phyloP scores from a whole-genome alignment of 2,888 invertebrate genomes.

The Tetanocera ferruginea region DNA sequence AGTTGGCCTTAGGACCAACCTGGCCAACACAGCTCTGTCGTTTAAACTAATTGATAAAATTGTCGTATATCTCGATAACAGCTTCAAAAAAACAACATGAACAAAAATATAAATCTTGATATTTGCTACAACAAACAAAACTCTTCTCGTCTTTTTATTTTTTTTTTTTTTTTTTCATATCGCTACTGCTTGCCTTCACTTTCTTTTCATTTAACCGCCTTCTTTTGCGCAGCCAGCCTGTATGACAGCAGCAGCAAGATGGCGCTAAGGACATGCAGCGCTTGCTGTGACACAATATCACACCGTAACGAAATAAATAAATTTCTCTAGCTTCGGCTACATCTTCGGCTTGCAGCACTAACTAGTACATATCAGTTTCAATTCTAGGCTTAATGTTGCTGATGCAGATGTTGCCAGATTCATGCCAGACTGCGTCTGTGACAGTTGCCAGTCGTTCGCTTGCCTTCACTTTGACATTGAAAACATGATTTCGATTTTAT shows the following conservation, averaged over 20 bases:
- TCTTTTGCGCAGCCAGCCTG: background rate
- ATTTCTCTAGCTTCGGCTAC: background rate
- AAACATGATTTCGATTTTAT: background rate
- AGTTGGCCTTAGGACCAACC: background rate
- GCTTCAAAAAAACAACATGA: background rate
- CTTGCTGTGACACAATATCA: constrained; percentile 4
- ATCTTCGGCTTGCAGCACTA: too few relatives aligned
- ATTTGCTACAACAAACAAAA: background rate
- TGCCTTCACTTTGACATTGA: constrained; percentile 7
- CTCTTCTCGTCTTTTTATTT: background rate
- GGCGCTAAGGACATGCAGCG: constrained; percentile 26
- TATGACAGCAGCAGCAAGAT: background rate
- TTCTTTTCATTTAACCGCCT: constrained; percentile 3
- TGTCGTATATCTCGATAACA: constrained; percentile 53
- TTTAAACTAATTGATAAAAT: constrained; percentile 63
- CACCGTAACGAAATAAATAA: constrained; percentile 14
- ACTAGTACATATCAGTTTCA: too few relatives aligned
- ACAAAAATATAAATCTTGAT: background rate
- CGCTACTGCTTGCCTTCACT: background rate
- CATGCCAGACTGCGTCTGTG: background rate
- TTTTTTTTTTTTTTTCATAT: background rate
- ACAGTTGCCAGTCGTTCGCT: background rate
- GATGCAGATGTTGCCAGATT: background rate
- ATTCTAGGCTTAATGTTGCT: background rate
- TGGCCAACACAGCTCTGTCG: constrained; percentile 40